These are phyloP conservation scores for Florisuga fusca DNA, from an alignment of 2,797 vertebrate species.

Conservation along the genomic window DNA sequence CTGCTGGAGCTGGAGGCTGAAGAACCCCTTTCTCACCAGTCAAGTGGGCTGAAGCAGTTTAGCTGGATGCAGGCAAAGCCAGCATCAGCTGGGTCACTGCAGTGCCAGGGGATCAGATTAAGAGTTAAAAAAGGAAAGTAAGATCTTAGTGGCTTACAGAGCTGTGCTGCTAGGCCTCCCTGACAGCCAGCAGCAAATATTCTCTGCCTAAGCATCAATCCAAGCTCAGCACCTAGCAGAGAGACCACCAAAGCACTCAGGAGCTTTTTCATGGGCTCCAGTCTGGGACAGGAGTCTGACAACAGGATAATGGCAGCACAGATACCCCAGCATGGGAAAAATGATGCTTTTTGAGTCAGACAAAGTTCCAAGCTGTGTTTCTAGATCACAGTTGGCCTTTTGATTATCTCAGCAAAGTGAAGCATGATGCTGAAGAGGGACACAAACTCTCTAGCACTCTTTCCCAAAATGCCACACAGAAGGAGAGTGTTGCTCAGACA, in stretches of 20 bases:
- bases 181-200: neutral
- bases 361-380: accelerated
- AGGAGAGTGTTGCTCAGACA: neutral
- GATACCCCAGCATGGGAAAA: neutral
- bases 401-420: neutral
- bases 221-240: accelerated
- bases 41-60: neutral
- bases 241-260: neutral
- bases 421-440: neutral
- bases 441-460: neutral
- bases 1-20: neutral
- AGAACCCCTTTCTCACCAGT: neutral
- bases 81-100: neutral
- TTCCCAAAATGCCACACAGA: neutral
- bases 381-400: neutral
- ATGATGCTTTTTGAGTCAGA: accelerated
- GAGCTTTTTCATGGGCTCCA: no score
- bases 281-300: no score
- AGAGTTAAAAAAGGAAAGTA: conserved; percentile 54
- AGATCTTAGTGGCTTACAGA: neutral
- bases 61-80: neutral
- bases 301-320: accelerated
- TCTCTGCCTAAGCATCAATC: accelerated
- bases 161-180: neutral
- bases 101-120: conserved; percentile 30